Conservation (phyloP, 2,113 vertebrate genomes). For the Castor canadensis region DNA sequence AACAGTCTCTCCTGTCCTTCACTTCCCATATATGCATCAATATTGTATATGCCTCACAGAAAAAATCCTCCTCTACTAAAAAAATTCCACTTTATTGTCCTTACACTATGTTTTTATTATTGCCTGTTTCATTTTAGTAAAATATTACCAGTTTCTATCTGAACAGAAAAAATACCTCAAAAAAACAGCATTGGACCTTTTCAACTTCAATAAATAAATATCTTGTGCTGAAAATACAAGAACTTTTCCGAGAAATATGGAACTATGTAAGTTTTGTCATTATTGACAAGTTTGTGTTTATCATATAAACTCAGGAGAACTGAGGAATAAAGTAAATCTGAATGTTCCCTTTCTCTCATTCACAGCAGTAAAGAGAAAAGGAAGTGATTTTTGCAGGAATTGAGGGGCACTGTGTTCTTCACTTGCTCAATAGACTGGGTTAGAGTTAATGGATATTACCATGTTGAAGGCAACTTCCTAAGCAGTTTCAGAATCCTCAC, state of each 20-base stretch:
- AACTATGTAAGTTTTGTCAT: not conserved
- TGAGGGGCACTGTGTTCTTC: not conserved
- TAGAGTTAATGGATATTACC: not conserved
- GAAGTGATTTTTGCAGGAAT: not conserved
- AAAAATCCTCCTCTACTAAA: not conserved
- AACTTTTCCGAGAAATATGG: not conserved
- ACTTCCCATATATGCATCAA: not conserved
- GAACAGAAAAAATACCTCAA: no score
- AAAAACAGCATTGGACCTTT: not conserved
- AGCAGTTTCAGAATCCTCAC: not conserved
- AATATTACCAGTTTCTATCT: not conserved
- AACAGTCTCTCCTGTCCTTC: not conserved
- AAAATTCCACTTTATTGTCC: not conserved
- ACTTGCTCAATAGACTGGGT: not conserved
- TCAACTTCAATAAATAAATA: not conserved
- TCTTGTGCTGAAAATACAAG: not conserved
- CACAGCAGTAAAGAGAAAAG: not conserved
- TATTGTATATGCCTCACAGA: not conserved
- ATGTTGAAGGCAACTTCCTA: not conserved
- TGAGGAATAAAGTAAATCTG: not conserved
- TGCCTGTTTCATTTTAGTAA: constrained; percentile 5
- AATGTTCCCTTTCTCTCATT: not conserved
- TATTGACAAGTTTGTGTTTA: not conserved
- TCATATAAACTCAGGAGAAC: not conserved
- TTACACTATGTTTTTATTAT: not conserved